Evolutionary conservation across 2,888 invertebrate genomes (phyloP).

Genomic region (Diogma glabrata): DNA sequence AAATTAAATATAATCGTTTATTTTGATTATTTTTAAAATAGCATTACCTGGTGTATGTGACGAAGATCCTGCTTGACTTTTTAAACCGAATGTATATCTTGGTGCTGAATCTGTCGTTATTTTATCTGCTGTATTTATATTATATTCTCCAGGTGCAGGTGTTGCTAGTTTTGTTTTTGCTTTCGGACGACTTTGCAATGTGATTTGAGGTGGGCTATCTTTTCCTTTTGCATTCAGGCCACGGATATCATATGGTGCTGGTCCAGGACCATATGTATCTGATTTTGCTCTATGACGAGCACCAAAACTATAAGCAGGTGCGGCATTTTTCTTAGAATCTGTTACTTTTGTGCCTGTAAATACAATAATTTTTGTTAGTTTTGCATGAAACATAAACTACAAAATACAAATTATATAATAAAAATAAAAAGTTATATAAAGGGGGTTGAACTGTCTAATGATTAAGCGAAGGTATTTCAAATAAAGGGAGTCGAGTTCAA

Average conservation of each 20-base stretch:
- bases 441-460: too few relatives aligned
- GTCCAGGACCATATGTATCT: constrained; percentile 62
- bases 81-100: constrained; percentile 63
- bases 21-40: too few relatives aligned
- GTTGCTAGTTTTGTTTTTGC: constrained; percentile 41
- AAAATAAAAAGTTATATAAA: too few relatives aligned
- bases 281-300: constrained; percentile 45
- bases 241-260: constrained; percentile 80
- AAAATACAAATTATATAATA: neutral
- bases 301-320: constrained; percentile 76
- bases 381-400: neutral
- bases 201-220: constrained; percentile 63
- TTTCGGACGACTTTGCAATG: constrained; percentile 61
- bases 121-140: constrained; percentile 57
- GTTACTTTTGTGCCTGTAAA: constrained; percentile 57
- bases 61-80: constrained; percentile 46
- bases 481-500: too few relatives aligned
- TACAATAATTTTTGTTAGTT: too few relatives aligned
- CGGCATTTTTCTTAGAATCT: constrained; percentile 64
- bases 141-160: constrained; percentile 85
- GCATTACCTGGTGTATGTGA: constrained; percentile 55
- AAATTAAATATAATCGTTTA: too few relatives aligned
- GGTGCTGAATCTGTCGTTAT: constrained; percentile 42
- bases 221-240: constrained; percentile 74
- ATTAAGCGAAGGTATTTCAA: too few relatives aligned